phyloP scores from a whole-genome alignment of 2,888 invertebrate genomes.

The Hypomecis punctinalis region DNA sequence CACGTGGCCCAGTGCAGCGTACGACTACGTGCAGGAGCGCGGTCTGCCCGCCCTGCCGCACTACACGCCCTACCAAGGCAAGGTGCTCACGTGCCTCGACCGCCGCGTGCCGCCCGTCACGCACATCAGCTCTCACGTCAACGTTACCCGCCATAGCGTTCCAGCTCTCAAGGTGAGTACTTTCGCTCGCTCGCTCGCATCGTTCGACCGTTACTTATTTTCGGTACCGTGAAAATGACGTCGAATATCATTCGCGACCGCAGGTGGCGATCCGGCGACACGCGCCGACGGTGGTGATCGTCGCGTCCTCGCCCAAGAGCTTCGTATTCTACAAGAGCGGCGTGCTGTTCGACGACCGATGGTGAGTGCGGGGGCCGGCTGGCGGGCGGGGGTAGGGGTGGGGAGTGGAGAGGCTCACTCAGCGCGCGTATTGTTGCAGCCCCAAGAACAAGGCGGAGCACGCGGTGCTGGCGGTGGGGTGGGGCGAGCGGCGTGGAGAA shows the following conservation, averaged over 20 bases:
- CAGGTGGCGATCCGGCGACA: constrained; percentile 69
- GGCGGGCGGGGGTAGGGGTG: not conserved
- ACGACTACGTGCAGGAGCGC: constrained; percentile 62
- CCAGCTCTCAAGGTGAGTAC: constrained; percentile 68
- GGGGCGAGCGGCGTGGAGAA: constrained; percentile 60
- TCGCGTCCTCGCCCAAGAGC: constrained; percentile 60
- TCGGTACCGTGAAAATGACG: no score
- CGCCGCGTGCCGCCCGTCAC: constrained; percentile 60
- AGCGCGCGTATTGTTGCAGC: constrained; percentile 46
- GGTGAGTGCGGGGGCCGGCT: constrained; percentile 48
- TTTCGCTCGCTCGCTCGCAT: not conserved
- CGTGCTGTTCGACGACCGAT: constrained; percentile 68
- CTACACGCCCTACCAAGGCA: constrained; percentile 61
- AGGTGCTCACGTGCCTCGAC: constrained; percentile 62
- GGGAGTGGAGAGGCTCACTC: not conserved
- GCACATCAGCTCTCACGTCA: constrained; percentile 68
- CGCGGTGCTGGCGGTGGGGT: constrained; percentile 74
- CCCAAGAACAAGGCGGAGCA: constrained; percentile 54
- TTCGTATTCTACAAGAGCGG: constrained; percentile 62
- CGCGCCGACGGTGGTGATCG: constrained; percentile 70
- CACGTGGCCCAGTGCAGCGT: constrained; percentile 73
- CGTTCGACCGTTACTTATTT: not conserved
- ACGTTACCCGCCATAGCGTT: constrained; percentile 67
- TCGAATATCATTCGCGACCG: not conserved
- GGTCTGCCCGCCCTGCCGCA: constrained; percentile 65